Conservation (phyloP, 1,140 invertebrate genomes). For the Capitella teleta region DNA sequence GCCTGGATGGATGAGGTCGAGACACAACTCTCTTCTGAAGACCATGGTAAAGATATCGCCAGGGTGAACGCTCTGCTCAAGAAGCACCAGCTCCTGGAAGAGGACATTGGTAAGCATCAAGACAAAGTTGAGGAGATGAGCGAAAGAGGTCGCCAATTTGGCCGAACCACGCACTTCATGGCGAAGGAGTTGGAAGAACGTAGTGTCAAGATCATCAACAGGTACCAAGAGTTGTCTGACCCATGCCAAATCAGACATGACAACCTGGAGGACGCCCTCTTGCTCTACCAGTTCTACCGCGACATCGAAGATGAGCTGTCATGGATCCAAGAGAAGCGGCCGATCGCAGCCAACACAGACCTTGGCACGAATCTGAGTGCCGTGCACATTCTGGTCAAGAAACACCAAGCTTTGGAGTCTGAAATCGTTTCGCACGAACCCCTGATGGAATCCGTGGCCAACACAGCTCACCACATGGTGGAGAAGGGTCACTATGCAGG, state of each 20-base stretch:
- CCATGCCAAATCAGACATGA: constrained; percentile 36
- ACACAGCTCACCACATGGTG: constrained; percentile 78
- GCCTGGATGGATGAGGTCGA: constrained; percentile 96
- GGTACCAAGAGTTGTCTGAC: constrained; percentile 61
- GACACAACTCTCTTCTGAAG: constrained; percentile 86
- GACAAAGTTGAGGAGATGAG: constrained; percentile 85
- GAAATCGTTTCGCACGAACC: constrained; percentile 97
- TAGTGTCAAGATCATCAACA: constrained; percentile 45
- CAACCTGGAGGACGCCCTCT: constrained; percentile 79
- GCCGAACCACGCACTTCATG: constrained; percentile 88
- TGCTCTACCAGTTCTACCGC: constrained; percentile 90
- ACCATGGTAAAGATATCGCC: constrained; percentile 92
- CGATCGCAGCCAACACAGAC: constrained; percentile 89
- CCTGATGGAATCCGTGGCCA: constrained; percentile 74
- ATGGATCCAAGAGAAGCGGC: constrained; percentile 98
- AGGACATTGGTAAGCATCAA: constrained; percentile 80
- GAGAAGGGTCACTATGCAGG: constrained; percentile 83
- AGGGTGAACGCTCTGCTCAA: constrained; percentile 92
- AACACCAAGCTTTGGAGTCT: constrained; percentile 62
- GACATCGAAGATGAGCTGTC: constrained; percentile 97
- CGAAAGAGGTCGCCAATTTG: constrained; percentile 76
- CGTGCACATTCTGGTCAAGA: constrained; percentile 97
- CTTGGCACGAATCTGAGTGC: constrained; percentile 84
- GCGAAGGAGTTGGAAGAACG: constrained; percentile 84
- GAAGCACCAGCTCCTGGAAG: constrained; percentile 91